These are phyloP conservation scores for Carcina quercana DNA, from an alignment of 2,888 invertebrate species.

Conservation along the genomic window DNA sequence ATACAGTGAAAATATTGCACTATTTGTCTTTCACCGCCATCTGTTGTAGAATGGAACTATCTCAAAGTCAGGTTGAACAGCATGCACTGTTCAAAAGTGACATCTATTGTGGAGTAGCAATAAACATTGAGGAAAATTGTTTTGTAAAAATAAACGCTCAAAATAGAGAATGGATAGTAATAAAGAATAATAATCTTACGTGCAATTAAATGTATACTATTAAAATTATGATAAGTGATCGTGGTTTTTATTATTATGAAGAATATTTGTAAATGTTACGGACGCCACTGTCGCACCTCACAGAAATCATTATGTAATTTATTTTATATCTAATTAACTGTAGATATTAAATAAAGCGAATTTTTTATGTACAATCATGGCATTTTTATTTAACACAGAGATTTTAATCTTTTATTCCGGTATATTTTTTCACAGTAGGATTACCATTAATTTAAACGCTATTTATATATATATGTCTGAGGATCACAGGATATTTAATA, in stretches of 20 bases:
- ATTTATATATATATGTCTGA: too few relatives aligned
- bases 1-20: too few relatives aligned
- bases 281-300: constrained; percentile 47
- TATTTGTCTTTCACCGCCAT: constrained; percentile 5
- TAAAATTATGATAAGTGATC: constrained; percentile 5
- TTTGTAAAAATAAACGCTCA: constrained; percentile 15
- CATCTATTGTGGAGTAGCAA: constrained; percentile 19
- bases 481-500: too few relatives aligned
- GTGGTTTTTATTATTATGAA: too few relatives aligned
- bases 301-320: constrained; percentile 64
- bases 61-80: too few relatives aligned
- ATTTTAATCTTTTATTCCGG: too few relatives aligned
- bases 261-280: constrained; percentile 15
- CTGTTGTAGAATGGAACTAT: constrained; percentile 19
- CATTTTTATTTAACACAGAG: constrained; percentile 16
- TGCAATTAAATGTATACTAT: constrained; percentile 14
- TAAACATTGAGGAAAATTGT: constrained; percentile 8
- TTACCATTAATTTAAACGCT: too few relatives aligned
- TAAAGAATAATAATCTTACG: constrained; percentile 7
- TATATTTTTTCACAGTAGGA: too few relatives aligned
- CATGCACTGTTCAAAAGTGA: constrained; percentile 16
- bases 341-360: constrained; percentile 71
- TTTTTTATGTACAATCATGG: constrained; percentile 59
- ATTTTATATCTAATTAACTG: constrained; percentile 74
- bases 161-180: constrained; percentile 11